Evolutionary conservation across 2,113 vertebrate genomes (phyloP), one percentile per base, ranked within the genome.

Genomic region (Rhizomys pruinosus): DNA sequence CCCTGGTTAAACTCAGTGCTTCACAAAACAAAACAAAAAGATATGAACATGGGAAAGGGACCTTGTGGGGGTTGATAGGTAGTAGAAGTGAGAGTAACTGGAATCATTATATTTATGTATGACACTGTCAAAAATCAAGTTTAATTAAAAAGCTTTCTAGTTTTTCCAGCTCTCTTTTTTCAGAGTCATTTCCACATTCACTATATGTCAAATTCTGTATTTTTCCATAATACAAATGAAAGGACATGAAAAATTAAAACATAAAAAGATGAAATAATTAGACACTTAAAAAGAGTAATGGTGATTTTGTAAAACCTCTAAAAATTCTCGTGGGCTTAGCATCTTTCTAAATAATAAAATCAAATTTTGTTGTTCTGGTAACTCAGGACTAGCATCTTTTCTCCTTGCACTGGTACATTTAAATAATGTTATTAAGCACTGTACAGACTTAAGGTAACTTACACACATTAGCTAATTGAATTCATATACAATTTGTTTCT

Each of bases 221-320:
- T 81, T n/a, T 84, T 42, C 27, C 22, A 55, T 52, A 47, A 77
- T 2, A 63, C 5, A 59, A 84, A 69, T 85, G 73, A 85, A 85
- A 73, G 8, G 25, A 80, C 15, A 93, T n/a, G 27, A 57, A 44
- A 9, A 92, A 94, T 57, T 85, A 71, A 76, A 95, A 66, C 23
- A 89, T 11, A 92, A 93, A 89, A 88, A 84, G n/a, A 4, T 85
- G 59, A 88, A 84, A 69, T 91, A n/a, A n/a, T n/a, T n/a, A 79
- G 71, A 87, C 4, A 44, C 77, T 52, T 84, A 23, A 68, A 80
- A 73, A 76, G 29, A 92, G 37, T 9, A 64, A 57, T 39, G 23
- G 27, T 59, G 19, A 66, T 77, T 52, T 52, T 52, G 71, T 87
- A 87, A 89, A 91, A 29, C 69, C 6, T 57, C 37, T 15, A 42